A percentile compares a stretch with the other conserved stretches of the same genome.
Conservation (phyloP, 2,888 invertebrate genomes). For the Tetranychus piercei region DNA sequence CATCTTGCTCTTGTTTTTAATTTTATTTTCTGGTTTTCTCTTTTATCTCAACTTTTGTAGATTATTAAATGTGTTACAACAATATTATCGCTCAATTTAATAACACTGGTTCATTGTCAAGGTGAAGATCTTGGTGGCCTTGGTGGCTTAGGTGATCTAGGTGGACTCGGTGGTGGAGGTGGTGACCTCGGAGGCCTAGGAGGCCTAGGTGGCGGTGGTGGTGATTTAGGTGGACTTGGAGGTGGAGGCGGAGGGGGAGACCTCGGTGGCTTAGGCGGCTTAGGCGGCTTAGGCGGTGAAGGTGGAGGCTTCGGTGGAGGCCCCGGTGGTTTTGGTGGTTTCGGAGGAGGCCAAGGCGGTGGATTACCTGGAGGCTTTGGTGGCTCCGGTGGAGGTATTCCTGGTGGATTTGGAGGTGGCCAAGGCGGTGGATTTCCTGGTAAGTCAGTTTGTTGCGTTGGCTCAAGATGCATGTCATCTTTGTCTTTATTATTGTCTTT, state of each 20-base stretch:
- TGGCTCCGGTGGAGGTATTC: background rate
- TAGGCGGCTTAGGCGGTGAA: background rate
- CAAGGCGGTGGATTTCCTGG: background rate
- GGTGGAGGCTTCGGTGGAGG: background rate
- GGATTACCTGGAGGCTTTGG: background rate
- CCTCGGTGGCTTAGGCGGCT: background rate
- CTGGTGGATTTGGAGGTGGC: background rate
- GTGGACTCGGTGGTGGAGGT: constrained; percentile 1
- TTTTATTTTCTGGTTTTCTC: background rate
- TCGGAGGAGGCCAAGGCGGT: background rate
- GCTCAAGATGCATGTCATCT: background rate
- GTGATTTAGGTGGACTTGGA: background rate
- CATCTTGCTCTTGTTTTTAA: background rate
- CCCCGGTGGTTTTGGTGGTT: background rate
- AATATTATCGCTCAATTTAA: background rate
- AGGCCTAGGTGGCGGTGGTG: background rate
- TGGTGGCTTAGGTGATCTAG: constrained; percentile 7
- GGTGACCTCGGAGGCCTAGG: background rate
- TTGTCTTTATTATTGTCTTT: background rate
- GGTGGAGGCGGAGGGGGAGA: background rate
- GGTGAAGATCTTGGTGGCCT: constrained; percentile 11
- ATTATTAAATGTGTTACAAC: background rate
- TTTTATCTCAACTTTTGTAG: background rate
- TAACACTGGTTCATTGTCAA: constrained; percentile 6
- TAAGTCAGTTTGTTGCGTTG: background rate